Evolutionary conservation across 2,797 vertebrate genomes (phyloP), one percentile per base, ranked within the genome.

Genomic region (Perodicticus potto): DNA sequence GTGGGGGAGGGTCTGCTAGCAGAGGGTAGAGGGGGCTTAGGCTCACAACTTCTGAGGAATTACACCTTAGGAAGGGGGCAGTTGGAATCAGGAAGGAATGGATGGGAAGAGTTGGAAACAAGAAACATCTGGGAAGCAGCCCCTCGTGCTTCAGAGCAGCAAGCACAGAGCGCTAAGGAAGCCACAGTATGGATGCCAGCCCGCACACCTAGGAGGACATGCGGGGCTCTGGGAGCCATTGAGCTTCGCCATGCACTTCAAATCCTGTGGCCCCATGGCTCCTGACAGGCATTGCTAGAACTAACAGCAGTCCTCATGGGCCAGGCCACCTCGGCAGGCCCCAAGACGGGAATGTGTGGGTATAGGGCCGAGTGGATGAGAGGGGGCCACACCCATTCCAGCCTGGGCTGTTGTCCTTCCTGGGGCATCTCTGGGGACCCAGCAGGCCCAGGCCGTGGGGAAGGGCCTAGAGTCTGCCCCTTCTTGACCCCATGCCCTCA

Each of bases 401-500:
- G 9, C 59, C 29, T 10, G 37, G 55, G 20, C 1, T n/a, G 20
- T 49, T 4, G 2, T 72, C 85, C 49, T 59, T 3, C 70, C 45
- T 29, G 67, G 32, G 45, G 16, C 22, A 10, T 13, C 63, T 77
- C 23, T 67, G 27, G 61, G 27, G 55, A 40, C 83, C n/a, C 45
- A 3, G 40, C 40, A n/a, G 45, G 22, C 81, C 29, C n/a, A 7
- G 19, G 40, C 23, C 5, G 4, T 16, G 45, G 45, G 74, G 45
- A 63, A 25, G 34, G 22, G 80, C 37, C 63, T 8, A 22, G 27
- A 69, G 67, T 13, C 63, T 43, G 25, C 55, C 61, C 59, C n/a
- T 70, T 49, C 27, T 23, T 4, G 0, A 19, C 29, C 45, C 57
- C 1, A 2, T 25, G 0, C 29, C 23, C 20, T 43, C 12, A 1